Evolutionary conservation across 2,797 vertebrate species (phyloP).

Genomic region (Diceros bicornis): DNA sequence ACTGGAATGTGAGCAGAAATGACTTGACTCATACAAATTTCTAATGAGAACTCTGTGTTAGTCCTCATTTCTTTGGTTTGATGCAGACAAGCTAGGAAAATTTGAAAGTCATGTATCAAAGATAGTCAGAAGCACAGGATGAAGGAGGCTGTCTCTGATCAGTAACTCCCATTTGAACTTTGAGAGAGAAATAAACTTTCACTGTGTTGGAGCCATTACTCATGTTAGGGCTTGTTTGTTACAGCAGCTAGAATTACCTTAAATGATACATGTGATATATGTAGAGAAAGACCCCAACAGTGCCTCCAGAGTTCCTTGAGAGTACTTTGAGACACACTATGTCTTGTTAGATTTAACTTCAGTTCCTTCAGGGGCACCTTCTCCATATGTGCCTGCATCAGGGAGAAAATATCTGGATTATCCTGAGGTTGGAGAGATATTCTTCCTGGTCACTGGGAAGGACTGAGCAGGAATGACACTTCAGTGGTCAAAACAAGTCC

Average conservation of each 20-base stretch:
- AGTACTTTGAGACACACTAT: neutral
- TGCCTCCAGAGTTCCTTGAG: neutral
- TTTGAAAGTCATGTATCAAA: neutral
- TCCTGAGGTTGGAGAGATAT: neutral
- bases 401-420: neutral
- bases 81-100: neutral
- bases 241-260: neutral
- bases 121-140: conserved; percentile 7
- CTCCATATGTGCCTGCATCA: neutral
- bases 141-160: neutral
- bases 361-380: neutral
- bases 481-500: neutral
- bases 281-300: neutral
- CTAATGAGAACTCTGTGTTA: conserved; percentile 25
- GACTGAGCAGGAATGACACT: neutral
- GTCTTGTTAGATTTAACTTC: neutral
- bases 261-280: neutral
- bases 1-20: conserved; percentile 20
- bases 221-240: neutral
- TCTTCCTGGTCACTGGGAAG: neutral
- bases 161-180: neutral
- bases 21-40: neutral
- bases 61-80: conserved; percentile 40
- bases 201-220: neutral
- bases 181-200: neutral